Percentiles rank a stretch among this genome's conserved stretches.
Conservation (phyloP, 2,888 invertebrate species). For the Pristionchus entomophagus region DNA sequence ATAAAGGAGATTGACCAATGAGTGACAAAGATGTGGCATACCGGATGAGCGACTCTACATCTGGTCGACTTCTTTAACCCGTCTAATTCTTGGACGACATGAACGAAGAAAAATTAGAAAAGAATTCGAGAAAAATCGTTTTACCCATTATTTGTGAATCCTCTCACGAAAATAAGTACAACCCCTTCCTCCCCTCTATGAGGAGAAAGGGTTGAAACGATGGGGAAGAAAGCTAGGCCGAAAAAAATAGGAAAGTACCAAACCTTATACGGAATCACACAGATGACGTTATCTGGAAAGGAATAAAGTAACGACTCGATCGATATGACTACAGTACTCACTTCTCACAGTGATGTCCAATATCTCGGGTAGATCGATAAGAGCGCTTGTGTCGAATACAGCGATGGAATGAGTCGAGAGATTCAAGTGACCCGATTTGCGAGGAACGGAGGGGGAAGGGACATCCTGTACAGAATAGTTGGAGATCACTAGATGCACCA, state of each 20-base stretch:
- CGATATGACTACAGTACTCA: neutral
- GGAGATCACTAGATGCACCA: too few relatives aligned
- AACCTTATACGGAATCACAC: constrained; percentile 31
- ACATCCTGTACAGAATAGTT: too few relatives aligned
- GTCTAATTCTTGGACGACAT: constrained; percentile 30
- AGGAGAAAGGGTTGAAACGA: too few relatives aligned
- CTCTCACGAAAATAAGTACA: too few relatives aligned
- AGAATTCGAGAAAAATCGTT: too few relatives aligned
- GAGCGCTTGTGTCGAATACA: constrained; percentile 27
- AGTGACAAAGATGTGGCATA: neutral
- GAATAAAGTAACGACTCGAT: neutral
- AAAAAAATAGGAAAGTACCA: too few relatives aligned
- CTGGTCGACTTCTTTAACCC: constrained; percentile 1
- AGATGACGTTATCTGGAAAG: neutral
- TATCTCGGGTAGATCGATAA: neutral
- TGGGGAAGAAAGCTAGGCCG: too few relatives aligned
- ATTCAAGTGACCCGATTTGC: neutral
- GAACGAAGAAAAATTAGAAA: too few relatives aligned
- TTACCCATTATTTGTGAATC: too few relatives aligned
- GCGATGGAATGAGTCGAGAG: neutral
- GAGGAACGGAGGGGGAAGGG: neutral
- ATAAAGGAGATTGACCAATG: neutral
- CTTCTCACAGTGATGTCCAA: neutral
- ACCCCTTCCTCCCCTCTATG: too few relatives aligned
- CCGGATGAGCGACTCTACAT: neutral